These are phyloP conservation scores for Rhabdomys pumilio DNA, from an alignment of 2,797 vertebrate species.

Conservation along the genomic window DNA sequence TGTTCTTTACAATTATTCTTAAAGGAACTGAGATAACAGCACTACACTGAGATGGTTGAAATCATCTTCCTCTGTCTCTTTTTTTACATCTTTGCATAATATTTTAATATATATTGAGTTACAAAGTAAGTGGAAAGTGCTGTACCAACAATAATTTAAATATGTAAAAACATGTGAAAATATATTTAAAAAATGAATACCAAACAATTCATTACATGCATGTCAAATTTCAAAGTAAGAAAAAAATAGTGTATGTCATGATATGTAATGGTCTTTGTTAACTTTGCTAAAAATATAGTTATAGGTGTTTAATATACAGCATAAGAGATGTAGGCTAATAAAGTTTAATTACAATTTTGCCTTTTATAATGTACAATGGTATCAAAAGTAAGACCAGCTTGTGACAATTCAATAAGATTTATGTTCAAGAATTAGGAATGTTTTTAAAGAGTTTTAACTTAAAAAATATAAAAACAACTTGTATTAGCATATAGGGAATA, in stretches of 20 bases:
- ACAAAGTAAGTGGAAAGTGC: background rate
- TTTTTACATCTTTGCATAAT: background rate
- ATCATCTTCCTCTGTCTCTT: background rate
- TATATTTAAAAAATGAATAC: background rate
- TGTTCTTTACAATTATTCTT: background rate
- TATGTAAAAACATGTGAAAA: background rate
- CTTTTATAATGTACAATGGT: background rate
- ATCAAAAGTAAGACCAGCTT: background rate
- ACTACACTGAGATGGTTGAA: background rate
- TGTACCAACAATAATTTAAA: background rate
- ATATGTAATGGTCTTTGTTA: background rate
- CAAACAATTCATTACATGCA: background rate
- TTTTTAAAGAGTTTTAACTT: background rate
- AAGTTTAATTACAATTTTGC: background rate
- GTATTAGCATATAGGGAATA: background rate
- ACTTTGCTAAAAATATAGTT: constrained; percentile 15
- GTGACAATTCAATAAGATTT: constrained; percentile 2
- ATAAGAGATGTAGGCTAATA: background rate
- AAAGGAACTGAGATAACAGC: background rate
- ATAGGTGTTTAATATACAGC: background rate
- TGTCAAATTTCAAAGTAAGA: constrained; percentile 42
- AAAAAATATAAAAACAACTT: background rate
- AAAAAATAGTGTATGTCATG: background rate
- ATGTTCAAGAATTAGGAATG: background rate
- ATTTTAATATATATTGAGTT: background rate